Conservation (phyloP, 2,113 vertebrate species). For the Meleagris gallopavo region DNA sequence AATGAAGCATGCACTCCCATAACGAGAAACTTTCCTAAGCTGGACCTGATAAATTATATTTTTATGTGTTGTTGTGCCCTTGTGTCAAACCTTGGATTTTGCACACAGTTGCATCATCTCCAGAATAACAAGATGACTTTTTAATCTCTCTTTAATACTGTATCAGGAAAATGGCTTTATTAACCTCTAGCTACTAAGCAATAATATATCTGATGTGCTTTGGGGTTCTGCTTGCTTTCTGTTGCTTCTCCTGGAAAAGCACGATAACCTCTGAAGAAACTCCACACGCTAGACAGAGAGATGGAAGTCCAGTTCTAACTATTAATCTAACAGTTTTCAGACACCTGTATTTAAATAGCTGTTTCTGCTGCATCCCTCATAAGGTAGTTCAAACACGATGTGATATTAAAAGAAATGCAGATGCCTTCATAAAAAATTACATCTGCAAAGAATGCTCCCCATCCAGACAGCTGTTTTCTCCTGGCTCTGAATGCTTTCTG, state of each 20-base stretch:
- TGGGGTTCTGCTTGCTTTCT: background rate
- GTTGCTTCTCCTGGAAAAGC: constrained; percentile 6
- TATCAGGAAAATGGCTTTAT: constrained; percentile 34
- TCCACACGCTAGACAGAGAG: background rate
- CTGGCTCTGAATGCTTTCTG: accelerated
- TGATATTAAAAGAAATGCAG: background rate
- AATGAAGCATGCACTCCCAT: background rate
- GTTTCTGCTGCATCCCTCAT: background rate
- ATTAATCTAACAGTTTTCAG: background rate
- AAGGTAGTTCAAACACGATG: background rate
- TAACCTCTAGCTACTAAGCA: constrained; percentile 28
- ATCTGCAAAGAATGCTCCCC: background rate
- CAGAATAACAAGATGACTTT: constrained; percentile 1
- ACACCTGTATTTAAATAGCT: background rate
- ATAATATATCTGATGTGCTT: constrained; percentile 23
- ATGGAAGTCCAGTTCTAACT: background rate
- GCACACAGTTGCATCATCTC: background rate
- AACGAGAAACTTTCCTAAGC: background rate
- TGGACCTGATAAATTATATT: background rate
- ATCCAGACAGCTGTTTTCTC: background rate
- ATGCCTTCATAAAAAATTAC: background rate
- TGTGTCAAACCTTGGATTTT: background rate
- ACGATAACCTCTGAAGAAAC: constrained; percentile 5
- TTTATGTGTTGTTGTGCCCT: background rate
- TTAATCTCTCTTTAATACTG: constrained; percentile 20